A percentile compares a stretch with the other conserved stretches of the same genome.
Conservation (phyloP, 2,113 vertebrate genomes). For the Equus quagga region DNA sequence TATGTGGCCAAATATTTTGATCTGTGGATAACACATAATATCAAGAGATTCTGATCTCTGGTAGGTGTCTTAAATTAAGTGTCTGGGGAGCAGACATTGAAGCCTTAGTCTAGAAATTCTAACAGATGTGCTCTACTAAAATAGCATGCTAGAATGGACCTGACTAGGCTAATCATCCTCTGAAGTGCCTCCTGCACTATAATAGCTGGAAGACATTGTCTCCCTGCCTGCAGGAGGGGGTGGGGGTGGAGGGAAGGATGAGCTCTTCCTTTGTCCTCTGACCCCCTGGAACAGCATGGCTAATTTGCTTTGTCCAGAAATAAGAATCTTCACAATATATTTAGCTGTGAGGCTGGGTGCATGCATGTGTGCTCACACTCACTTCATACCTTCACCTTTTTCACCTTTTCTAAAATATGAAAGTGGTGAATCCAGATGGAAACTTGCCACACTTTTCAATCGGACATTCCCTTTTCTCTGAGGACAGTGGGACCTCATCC, state of each 20-base stretch:
- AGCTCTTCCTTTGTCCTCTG: slow-evolving; percentile 43
- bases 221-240: not conserved
- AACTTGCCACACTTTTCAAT: not conserved
- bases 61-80: slow-evolving; percentile 59
- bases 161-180: slow-evolving; percentile 26
- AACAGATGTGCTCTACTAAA: slow-evolving; percentile 45
- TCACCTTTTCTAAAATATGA: not conserved
- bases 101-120: slow-evolving; percentile 55
- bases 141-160: slow-evolving; percentile 18
- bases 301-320: slow-evolving; percentile 51
- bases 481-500: not conserved
- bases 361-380: not conserved
- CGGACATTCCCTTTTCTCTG: not conserved
- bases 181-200: not conserved
- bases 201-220: not conserved
- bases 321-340: not conserved
- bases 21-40: slow-evolving; percentile 20
- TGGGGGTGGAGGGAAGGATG: no score
- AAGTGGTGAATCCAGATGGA: not conserved
- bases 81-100: slow-evolving; percentile 49
- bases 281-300: not conserved
- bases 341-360: not conserved
- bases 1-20: slow-evolving; percentile 7
- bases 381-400: not conserved
- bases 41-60: slow-evolving; percentile 59